Evolutionary conservation across 2,113 vertebrate species (phyloP).

Genomic region (Ornithorhynchus anatinus): DNA sequence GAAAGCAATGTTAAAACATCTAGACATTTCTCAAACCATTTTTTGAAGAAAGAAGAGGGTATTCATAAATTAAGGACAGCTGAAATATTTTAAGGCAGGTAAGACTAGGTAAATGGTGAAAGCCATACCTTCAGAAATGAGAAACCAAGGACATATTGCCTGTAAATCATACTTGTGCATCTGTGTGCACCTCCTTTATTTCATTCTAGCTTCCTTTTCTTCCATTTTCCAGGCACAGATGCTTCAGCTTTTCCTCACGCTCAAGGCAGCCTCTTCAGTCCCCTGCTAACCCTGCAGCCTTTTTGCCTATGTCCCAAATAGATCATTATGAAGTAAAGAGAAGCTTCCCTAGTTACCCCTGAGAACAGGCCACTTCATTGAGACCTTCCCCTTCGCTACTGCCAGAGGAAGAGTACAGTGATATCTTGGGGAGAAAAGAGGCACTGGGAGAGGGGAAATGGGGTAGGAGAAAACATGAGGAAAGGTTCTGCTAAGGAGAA

Average conservation of each 20-base stretch:
- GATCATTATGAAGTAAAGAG: neutral
- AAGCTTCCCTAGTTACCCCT: neutral
- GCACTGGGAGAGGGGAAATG: neutral
- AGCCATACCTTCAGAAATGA: conserved; percentile 7
- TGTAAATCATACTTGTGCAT: conserved; percentile 9
- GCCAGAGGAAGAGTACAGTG: neutral
- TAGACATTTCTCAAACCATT: neutral
- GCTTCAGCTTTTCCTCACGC: neutral
- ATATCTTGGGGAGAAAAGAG: neutral
- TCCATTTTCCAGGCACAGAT: neutral
- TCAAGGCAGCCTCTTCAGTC: too few relatives aligned
- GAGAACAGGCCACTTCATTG: neutral
- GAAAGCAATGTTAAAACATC: neutral
- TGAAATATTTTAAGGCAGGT: conserved; percentile 32
- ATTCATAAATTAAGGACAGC: conserved; percentile 34
- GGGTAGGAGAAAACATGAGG: too few relatives aligned
- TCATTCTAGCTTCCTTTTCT: neutral
- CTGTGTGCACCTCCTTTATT: too few relatives aligned
- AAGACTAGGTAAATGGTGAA: conserved; percentile 37
- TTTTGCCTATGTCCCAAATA: neutral
- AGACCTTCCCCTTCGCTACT: neutral
- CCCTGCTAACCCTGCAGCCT: neutral
- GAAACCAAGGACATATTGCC: conserved; percentile 12
- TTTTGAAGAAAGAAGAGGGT: neutral
- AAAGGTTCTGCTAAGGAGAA: too few relatives aligned